Base-by-base conservation (phyloP, 2,888 invertebrate genomes). In the Drosophila neutralis region DNA sequence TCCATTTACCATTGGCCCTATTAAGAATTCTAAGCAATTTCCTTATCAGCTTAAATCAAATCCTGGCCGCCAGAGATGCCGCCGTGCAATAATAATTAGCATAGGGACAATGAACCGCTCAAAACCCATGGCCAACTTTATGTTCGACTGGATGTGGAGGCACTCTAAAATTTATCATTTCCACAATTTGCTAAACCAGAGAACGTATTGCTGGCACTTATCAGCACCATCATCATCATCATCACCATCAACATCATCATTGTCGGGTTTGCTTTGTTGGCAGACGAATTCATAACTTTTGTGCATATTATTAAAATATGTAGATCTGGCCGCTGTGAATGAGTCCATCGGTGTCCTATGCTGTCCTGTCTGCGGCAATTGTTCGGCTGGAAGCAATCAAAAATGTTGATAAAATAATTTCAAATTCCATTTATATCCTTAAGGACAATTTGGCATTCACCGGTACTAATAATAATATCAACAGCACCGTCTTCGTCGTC, bases 371-470 rank as follows among this genome's bases (percentile, higher is more conserved):
- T 67, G 66, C 69, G 70, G 67, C 88, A 82, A 82, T 90, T 90
- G 90, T 87, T 87, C 89, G 75, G 82, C 85, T 90, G 87, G 76
- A 89, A 84, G 90, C 88, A 88, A 88, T 88, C 90, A 90, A 87
- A 89, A 89, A 88, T 90, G 89, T 83, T 88, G 90, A 88, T 90
- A 90, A 87, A 90, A 90, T 89, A 90, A 88, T 90, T 90, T 88
- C 75, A 85, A 89, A 89, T 90, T 89, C 88, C 79, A 83, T 90
- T 90, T 86, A 84, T 86, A 89, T 87, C 82, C 90, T 90, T 83
- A 87, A 89, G 91, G 88, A 91, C 86, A 90, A 90, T 90, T 90
- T 89, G 87, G 73, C 82, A 85, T 90, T 81, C 84, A 89, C 87
- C 84, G 83, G 77, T 88, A 76, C 87, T 90, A 90, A 87, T 88